Evolutionary conservation across 2,888 invertebrate genomes (phyloP).

Genomic region (Anaspis maculata): DNA sequence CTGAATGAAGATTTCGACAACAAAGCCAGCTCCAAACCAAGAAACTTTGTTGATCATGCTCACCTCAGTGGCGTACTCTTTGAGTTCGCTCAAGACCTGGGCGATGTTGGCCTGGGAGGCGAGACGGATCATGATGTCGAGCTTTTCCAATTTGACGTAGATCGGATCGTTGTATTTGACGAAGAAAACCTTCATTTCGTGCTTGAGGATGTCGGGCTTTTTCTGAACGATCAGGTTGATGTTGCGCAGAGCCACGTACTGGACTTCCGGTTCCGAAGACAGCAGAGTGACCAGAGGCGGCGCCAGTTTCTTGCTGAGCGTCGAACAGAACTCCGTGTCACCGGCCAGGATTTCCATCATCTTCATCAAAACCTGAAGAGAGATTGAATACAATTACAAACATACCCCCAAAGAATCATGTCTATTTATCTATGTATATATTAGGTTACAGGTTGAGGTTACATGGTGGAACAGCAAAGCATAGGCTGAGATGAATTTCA

Average conservation of each 20-base stretch:
- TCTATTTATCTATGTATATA: too few species aligned
- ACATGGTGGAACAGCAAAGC: too few species aligned
- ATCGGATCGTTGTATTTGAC: slow-evolving; percentile 99
- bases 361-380: slow-evolving; percentile 97
- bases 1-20: too few species aligned
- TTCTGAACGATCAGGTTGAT: slow-evolving; percentile 99
- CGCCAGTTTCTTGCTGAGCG: slow-evolving; percentile 92
- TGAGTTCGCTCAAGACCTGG: slow-evolving; percentile 94
- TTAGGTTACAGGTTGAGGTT: too few species aligned
- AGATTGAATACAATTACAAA: too few species aligned
- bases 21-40: too few species aligned
- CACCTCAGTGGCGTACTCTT: slow-evolving; percentile 98
- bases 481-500: too few species aligned
- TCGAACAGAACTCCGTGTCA: slow-evolving; percentile 88
- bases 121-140: slow-evolving; percentile 98
- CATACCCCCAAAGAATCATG: too few species aligned
- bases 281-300: slow-evolving; percentile 97
- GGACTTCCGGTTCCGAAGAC: slow-evolving; percentile 97
- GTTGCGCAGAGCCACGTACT: slow-evolving; percentile 96
- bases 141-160: slow-evolving; percentile 96
- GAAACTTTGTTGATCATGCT: too few species aligned
- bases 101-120: slow-evolving; percentile 97
- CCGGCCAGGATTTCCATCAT: slow-evolving; percentile 94
- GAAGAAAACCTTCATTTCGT: slow-evolving; percentile 99
- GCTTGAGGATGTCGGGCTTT: slow-evolving; percentile 94